Conservation (phyloP, 2,113 vertebrate species). For the Poicephalus gulielmi region DNA sequence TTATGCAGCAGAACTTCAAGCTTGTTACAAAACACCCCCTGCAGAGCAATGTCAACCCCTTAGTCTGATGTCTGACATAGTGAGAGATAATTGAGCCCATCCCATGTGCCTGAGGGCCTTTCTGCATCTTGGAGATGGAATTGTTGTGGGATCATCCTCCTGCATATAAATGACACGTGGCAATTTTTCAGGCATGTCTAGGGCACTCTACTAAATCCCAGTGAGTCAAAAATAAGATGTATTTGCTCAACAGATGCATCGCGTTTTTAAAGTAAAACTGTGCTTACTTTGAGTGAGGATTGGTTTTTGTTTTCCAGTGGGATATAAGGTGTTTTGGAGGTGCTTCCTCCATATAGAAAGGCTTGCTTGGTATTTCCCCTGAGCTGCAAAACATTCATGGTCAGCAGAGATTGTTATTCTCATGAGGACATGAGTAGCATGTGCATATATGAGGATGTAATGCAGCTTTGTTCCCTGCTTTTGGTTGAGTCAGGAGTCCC, state of each 20-base stretch:
- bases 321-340: not conserved
- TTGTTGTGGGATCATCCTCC: constrained; percentile 12
- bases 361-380: constrained; percentile 30
- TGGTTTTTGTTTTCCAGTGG: not conserved
- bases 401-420: not conserved
- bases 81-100: constrained; percentile 54
- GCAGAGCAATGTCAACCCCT: not conserved
- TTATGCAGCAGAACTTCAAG: not conserved
- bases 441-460: not conserved
- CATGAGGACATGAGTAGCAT: not conserved
- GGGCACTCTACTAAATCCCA: not conserved
- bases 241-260: not conserved
- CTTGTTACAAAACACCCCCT: not conserved
- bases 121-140: not conserved
- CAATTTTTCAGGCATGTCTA: constrained; percentile 9
- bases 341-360: not conserved
- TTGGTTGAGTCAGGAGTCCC: not conserved
- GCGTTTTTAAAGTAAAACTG: not conserved
- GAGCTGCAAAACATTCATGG: not conserved
- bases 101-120: not conserved
- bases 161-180: constrained; percentile 8
- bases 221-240: not conserved
- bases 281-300: not conserved
- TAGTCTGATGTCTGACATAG: constrained; percentile 21
- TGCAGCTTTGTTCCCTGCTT: not conserved